Evolutionary conservation across 2,797 vertebrate species (phyloP), one percentile per base, ranked within the genome.

Genomic region (Rhinophrynus dorsalis): DNA sequence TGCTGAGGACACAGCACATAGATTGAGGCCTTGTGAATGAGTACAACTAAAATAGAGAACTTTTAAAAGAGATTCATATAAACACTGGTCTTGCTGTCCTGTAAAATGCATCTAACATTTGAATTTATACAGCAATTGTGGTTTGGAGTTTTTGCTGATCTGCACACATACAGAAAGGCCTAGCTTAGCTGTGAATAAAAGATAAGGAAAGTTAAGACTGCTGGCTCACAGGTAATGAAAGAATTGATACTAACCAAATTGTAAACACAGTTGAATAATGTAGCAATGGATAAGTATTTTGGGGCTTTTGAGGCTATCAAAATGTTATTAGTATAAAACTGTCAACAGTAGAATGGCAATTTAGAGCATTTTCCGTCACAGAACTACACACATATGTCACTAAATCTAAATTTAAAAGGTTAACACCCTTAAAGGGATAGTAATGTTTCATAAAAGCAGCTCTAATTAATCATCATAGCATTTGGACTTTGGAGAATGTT

Each of bases 181-280:
- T 20, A 15, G 33, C 33, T 26, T 40, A 27, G 23, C 44, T 24
- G 52, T 64, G 48, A 64, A 64, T 52, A 64, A 64, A 51, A 52
- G 32, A 64, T 64, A 15, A 9, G 56, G 27, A 12, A 59, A 59
- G 56, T 59, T 42, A 59, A 27, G 23, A 52, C 13, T 51, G 61
- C 52, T 30, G 40, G 47, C 48, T 52, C 38, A 64, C 45, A 52
- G 32, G 23, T 38, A 64, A 52, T 52, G 47, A 64, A 64, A 17
- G 33, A 10, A 64, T 50, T 63, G 30, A 33, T 37, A 24, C 60
- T 51, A 63, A 63, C 21, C 45, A 50, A 50, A 63, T 47, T 33
- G 17, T 12, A 47, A 27, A 33, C 26, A 50, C 35, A 38, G 55
- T 17, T 15, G 33, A 8, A 15, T 38, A 24, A 17, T 44, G 26